phyloP scores from a whole-genome alignment of 1,140 invertebrate genomes.

The Pissodes strobi region DNA sequence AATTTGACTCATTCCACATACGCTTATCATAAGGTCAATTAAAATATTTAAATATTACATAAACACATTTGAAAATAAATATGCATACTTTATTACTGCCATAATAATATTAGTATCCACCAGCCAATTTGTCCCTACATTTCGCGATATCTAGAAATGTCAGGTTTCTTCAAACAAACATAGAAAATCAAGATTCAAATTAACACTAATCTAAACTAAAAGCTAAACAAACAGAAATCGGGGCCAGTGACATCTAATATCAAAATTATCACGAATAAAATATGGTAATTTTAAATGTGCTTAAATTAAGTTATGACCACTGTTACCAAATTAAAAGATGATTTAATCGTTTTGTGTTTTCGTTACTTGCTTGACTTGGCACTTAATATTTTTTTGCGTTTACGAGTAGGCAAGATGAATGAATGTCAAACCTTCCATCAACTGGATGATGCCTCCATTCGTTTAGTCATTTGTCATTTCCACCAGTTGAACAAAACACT shows the following conservation, averaged over 20 bases:
- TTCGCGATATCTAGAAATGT: background rate
- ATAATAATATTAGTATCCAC: background rate
- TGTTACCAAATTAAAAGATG: constrained; percentile 13
- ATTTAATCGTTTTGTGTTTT: constrained; percentile 11
- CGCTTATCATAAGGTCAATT: background rate
- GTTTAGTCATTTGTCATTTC: background rate
- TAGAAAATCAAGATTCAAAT: background rate
- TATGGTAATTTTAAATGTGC: background rate
- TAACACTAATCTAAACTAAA: constrained; percentile 11
- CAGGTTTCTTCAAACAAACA: background rate
- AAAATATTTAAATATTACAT: background rate
- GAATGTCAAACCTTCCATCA: background rate
- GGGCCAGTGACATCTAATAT: constrained; percentile 22
- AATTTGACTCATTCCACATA: too few species aligned
- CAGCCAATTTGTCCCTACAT: too few species aligned
- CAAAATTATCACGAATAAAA: background rate
- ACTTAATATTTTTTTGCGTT: too few species aligned
- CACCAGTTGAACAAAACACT: too few species aligned
- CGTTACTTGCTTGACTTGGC: background rate
- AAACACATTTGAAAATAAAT: too few species aligned
- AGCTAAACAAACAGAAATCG: background rate
- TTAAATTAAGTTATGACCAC: background rate
- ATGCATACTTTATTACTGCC: background rate
- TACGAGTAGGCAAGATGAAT: background rate
- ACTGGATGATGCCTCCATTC: background rate